A percentile compares a stretch with the other conserved stretches of the same genome.
Conservation (phyloP, 2,888 invertebrate species). For the Tolmerus cingulatus region DNA sequence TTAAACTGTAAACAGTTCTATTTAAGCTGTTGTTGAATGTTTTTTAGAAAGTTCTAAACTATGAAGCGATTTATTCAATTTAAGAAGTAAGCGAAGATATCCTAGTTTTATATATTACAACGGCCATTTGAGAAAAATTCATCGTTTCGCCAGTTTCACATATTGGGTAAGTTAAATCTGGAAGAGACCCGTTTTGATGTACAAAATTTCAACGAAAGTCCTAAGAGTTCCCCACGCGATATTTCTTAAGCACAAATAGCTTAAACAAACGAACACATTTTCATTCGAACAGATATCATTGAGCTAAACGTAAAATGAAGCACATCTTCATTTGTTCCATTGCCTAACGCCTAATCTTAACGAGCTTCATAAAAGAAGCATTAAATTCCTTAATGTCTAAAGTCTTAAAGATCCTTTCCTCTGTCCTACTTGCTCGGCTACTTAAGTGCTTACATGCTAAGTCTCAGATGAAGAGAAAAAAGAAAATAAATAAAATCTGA, state of each 20-base stretch:
- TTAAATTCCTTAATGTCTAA: slow-evolving; percentile 22
- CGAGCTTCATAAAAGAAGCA: slow-evolving; percentile 11
- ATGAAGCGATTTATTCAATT: not conserved
- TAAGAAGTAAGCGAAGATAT: not conserved
- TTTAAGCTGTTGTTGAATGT: no score
- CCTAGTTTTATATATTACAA: not conserved
- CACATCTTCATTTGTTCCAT: slow-evolving; percentile 16
- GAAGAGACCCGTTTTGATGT: slow-evolving; percentile 2
- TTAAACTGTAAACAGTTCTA: no score
- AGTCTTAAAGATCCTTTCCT: slow-evolving; percentile 31
- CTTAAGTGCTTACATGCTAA: slow-evolving; percentile 15
- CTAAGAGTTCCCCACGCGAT: not conserved
- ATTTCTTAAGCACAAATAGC: slow-evolving; percentile 12
- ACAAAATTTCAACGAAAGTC: slow-evolving; percentile 2
- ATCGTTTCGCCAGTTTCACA: not conserved
- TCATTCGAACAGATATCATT: slow-evolving; percentile 21
- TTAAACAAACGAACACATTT: slow-evolving; percentile 22
- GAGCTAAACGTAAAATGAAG: slow-evolving; percentile 37
- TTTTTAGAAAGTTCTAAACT: not conserved
- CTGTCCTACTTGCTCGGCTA: not conserved
- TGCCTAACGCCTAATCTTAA: not conserved
- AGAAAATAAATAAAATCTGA: slow-evolving; percentile 19
- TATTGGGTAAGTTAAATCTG: slow-evolving; percentile 14
- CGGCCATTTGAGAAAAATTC: not conserved
- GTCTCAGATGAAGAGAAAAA: slow-evolving; percentile 8